A percentile compares a stretch with the other conserved stretches of the same genome.
These are phyloP conservation scores for Drosophila lacteicornis DNA, from an alignment of 1,140 invertebrate genomes.

Conservation along the genomic window DNA sequence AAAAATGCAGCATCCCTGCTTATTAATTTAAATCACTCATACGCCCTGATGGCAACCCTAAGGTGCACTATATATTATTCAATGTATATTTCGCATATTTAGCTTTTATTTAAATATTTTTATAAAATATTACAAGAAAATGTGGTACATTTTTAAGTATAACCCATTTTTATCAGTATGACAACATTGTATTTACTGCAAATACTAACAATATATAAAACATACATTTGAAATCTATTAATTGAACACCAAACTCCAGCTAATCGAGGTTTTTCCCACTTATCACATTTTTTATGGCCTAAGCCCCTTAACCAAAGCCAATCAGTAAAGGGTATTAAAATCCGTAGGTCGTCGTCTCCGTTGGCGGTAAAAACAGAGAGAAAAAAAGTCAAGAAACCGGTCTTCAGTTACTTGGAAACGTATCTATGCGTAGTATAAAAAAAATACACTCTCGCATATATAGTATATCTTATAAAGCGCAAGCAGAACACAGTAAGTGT, in stretches of 20 bases:
- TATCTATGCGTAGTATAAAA: slow-evolving; percentile 56
- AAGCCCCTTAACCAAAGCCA: slow-evolving; percentile 13
- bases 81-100: too few species aligned
- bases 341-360: slow-evolving; percentile 65
- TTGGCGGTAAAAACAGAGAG: slow-evolving; percentile 42
- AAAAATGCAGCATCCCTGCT: too few species aligned
- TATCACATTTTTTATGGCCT: slow-evolving; percentile 20
- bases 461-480: slow-evolving; percentile 40
- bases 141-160: too few species aligned
- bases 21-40: too few species aligned
- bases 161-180: too few species aligned
- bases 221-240: neutral
- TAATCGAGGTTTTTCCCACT: slow-evolving; percentile 3
- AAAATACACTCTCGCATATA: slow-evolving; percentile 27
- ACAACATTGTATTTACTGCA: too few species aligned
- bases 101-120: too few species aligned
- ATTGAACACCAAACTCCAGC: neutral
- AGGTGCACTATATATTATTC: too few species aligned
- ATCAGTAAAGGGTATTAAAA: slow-evolving; percentile 37
- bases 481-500: slow-evolving; percentile 71
- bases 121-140: too few species aligned
- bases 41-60: too few species aligned
- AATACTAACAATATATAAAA: too few species aligned
- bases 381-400: slow-evolving; percentile 57
- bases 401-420: slow-evolving; percentile 72